These are phyloP conservation scores for Phortica magna DNA, from an alignment of 2,888 invertebrate genomes.

Conservation along the genomic window DNA sequence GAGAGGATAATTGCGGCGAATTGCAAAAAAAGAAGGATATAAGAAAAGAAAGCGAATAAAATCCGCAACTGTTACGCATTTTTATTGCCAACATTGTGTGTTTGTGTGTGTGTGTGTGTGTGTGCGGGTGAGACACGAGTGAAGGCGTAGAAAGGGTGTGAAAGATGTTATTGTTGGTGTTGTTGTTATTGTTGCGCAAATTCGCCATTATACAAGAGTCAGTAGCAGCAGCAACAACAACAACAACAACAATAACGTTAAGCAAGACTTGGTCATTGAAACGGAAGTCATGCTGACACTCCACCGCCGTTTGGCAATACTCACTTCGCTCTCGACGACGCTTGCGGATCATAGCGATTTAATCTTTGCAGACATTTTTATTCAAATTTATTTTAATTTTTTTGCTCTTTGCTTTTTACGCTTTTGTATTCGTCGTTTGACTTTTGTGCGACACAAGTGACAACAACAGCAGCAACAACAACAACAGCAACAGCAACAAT, in stretches of 20 bases:
- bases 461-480: background rate
- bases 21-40: background rate
- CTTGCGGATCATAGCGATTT: conserved; percentile 65
- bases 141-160: too few species aligned
- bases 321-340: conserved; percentile 13
- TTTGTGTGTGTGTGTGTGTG: conserved; percentile 22
- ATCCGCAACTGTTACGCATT: conserved; percentile 71
- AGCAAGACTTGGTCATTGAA: conserved; percentile 39
- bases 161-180: too few species aligned
- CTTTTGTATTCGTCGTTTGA: background rate
- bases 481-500: conserved; percentile 5
- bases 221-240: conserved; percentile 10
- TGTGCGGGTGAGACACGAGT: conserved; percentile 52
- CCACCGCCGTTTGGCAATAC: too few species aligned
- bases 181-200: too few species aligned
- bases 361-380: conserved; percentile 72
- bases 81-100: conserved; percentile 49
- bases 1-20: background rate
- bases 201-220: conserved; percentile 39
- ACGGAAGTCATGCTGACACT: background rate
- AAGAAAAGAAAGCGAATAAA: conserved; percentile 30
- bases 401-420: conserved; percentile 37
- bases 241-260: conserved; percentile 62
- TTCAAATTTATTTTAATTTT: conserved; percentile 70
- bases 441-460: background rate